These are phyloP conservation scores for Drosophila micromelanica DNA, from an alignment of 1,140 invertebrate species.

Conservation along the genomic window DNA sequence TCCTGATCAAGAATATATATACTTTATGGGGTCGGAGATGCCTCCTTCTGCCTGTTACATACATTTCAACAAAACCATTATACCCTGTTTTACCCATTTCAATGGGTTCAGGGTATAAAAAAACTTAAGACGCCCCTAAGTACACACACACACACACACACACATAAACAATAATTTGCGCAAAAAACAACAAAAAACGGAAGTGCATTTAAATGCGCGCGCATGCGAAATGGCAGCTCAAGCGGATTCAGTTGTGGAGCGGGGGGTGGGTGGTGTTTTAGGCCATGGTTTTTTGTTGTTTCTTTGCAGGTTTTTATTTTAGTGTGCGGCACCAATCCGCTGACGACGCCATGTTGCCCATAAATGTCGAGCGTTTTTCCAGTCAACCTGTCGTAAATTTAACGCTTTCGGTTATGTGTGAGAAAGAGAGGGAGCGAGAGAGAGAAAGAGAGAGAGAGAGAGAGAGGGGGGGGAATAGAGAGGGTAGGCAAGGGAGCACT, in stretches of 20 bases:
- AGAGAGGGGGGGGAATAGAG: no score
- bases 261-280: not conserved
- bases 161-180: slow-evolving; percentile 48
- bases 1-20: no score
- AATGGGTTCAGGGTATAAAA: no score
- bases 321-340: slow-evolving; percentile 19
- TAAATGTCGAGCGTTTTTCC: slow-evolving; percentile 64
- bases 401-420: slow-evolving; percentile 62
- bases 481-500: not conserved
- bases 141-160: slow-evolving; percentile 21
- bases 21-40: no score
- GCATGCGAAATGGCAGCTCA: slow-evolving; percentile 71
- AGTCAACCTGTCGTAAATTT: slow-evolving; percentile 66
- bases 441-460: not conserved
- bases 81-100: no score
- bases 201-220: slow-evolving; percentile 82
- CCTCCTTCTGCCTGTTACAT: no score
- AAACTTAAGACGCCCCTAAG: slow-evolving; percentile 41
- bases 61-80: no score
- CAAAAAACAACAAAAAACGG: slow-evolving; percentile 51
- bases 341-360: slow-evolving; percentile 60
- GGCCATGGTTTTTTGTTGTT: no score
- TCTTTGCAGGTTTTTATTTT: not conserved
- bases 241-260: not conserved
- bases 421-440: not conserved